Conservation (phyloP, 2,113 vertebrate genomes). For the Protobothrops flavoviridis region DNA sequence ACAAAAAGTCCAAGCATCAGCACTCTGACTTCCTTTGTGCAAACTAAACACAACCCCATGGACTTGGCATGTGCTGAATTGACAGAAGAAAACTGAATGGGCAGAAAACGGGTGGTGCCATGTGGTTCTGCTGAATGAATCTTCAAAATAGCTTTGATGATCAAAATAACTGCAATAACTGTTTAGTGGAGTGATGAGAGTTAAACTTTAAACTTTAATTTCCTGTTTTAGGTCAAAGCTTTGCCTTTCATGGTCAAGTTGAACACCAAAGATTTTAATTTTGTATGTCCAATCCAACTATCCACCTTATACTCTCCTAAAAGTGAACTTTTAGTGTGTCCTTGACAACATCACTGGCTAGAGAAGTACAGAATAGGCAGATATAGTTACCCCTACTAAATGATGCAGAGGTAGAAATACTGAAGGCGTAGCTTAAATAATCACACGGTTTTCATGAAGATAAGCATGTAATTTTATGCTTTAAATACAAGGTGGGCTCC, state of each 20-base stretch:
- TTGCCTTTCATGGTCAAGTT: not conserved
- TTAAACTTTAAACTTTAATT: not conserved
- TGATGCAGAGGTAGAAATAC: not conserved
- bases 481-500: not conserved
- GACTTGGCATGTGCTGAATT: not conserved
- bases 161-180: not conserved
- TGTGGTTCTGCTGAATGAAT: not conserved
- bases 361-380: not conserved
- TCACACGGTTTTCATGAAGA: not conserved
- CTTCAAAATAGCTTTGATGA: conserved; percentile 7
- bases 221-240: not conserved
- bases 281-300: not conserved
- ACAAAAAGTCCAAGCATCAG: not conserved
- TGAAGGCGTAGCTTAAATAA: not conserved
- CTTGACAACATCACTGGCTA: not conserved
- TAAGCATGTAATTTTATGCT: not conserved
- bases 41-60: not conserved
- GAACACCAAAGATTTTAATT: not conserved
- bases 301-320: not conserved
- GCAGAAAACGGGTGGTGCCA: not conserved
- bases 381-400: not conserved
- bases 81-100: not conserved
- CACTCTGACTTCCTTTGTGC: not conserved
- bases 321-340: not conserved
- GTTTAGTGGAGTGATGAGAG: not conserved